Evolutionary conservation across 2,888 invertebrate genomes (phyloP).

Genomic region (Margaritifera margaritifera): DNA sequence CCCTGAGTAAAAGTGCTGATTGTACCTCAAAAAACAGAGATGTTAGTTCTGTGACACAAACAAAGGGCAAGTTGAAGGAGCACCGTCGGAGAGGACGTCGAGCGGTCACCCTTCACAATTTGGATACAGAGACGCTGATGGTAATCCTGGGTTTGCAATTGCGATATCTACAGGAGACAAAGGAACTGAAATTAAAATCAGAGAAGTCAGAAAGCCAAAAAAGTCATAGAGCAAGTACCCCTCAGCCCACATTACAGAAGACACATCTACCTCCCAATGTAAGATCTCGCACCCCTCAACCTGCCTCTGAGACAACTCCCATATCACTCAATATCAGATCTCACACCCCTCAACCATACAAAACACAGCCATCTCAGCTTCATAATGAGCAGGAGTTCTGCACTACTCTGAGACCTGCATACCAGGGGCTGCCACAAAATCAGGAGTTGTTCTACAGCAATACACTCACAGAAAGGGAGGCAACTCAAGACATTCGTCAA

Average conservation of each 20-base stretch:
- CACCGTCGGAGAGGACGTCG: constrained; percentile 53
- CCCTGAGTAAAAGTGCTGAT: constrained; percentile 22
- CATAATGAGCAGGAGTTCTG: no score
- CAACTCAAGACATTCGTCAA: no score
- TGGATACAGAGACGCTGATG: constrained; percentile 61
- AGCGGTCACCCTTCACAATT: constrained; percentile 59
- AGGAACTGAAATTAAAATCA: constrained; percentile 39
- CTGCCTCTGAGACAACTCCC: constrained; percentile 7
- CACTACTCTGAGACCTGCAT: no score
- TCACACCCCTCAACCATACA: no score
- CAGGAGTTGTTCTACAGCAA: no score
- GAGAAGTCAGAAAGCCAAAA: constrained; percentile 11
- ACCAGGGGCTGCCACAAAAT: no score
- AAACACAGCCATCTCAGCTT: no score
- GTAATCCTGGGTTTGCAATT: constrained; percentile 61
- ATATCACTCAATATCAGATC: no score
- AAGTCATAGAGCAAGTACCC: constrained; percentile 51
- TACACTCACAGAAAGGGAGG: no score
- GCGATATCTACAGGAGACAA: constrained; percentile 61
- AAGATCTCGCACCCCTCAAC: constrained; percentile 61
- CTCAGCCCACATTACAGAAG: constrained; percentile 47
- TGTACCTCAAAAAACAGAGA: constrained; percentile 16
- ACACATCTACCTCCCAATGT: constrained; percentile 40
- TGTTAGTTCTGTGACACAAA: constrained; percentile 9
- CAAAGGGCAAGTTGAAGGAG: constrained; percentile 53